These are phyloP conservation scores for Pseudomyrmex sp. DNA, from an alignment of 1,140 invertebrate genomes.

Conservation along the genomic window DNA sequence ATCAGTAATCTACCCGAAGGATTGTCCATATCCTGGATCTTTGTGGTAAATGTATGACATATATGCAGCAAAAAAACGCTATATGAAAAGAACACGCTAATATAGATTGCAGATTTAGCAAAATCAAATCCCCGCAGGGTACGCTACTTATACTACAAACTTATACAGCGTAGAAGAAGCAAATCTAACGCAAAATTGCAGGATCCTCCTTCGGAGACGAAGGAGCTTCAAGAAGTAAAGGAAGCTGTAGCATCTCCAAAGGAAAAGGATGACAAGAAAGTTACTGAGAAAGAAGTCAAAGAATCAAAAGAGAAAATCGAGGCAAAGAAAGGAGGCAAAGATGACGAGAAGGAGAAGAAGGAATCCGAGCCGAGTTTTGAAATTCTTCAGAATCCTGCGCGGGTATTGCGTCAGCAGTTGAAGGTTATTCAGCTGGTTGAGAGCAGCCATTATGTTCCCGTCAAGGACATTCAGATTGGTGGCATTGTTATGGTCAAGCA, in stretches of 20 bases:
- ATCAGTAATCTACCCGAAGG: neutral
- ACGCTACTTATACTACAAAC: too few relatives aligned
- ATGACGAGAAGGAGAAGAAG: slow-evolving; percentile 89
- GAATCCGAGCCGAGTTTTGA: slow-evolving; percentile 96
- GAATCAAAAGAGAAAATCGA: slow-evolving; percentile 84
- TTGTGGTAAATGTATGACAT: neutral
- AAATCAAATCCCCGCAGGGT: too few relatives aligned
- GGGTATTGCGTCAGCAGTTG: slow-evolving; percentile 96
- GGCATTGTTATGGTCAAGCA: slow-evolving; percentile 98
- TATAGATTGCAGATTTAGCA: slow-evolving; percentile 1
- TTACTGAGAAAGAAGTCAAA: slow-evolving; percentile 85
- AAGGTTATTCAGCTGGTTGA: slow-evolving; percentile 95
- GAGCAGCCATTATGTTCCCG: slow-evolving; percentile 91
- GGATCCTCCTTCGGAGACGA: slow-evolving; percentile 63
- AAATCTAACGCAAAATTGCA: slow-evolving; percentile 32
- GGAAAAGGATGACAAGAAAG: slow-evolving; percentile 76
- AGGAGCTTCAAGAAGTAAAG: slow-evolving; percentile 40
- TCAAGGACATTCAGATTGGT: slow-evolving; percentile 97
- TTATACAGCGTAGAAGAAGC: neutral
- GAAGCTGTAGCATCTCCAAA: slow-evolving; percentile 44
- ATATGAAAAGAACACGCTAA: neutral
- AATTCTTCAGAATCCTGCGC: slow-evolving; percentile 96
- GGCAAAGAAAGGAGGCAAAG: slow-evolving; percentile 81
- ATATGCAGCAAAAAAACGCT: neutral
- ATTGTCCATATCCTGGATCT: neutral